Percentiles rank a stretch among this genome's conserved stretches.
phyloP scores from a whole-genome alignment of 2,888 invertebrate genomes.

The Rosalia funebris region DNA sequence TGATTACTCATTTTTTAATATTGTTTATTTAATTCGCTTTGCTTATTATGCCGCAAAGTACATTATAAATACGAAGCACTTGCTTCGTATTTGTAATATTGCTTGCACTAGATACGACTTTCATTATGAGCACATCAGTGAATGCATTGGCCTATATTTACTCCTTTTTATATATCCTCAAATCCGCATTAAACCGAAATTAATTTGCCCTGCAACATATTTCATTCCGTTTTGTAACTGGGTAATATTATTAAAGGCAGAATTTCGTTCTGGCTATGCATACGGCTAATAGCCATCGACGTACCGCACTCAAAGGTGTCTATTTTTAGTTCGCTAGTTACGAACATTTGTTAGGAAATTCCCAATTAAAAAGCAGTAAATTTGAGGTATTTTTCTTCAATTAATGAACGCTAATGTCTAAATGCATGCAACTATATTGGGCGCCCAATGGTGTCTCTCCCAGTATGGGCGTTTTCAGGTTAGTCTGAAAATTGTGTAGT shows the following conservation, averaged over 20 bases:
- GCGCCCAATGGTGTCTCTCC: no score
- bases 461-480: no score
- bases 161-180: conserved; percentile 10
- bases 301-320: not conserved
- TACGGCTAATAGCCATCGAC: not conserved
- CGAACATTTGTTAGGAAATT: conserved; percentile 1
- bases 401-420: conserved; percentile 8
- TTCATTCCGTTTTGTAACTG: conserved; percentile 6
- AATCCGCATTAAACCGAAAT: conserved; percentile 17
- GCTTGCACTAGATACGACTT: conserved; percentile 12
- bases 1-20: no score
- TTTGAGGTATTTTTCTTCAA: conserved; percentile 1
- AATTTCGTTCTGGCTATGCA: not conserved
- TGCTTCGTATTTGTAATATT: no score
- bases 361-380: conserved; percentile 13
- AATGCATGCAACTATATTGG: no score
- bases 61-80: conserved; percentile 3
- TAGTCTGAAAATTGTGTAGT: no score
- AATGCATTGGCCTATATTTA: conserved; percentile 1
- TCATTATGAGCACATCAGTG: conserved; percentile 5
- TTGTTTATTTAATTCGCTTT: no score
- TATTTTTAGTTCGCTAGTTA: not conserved
- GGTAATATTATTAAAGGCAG: conserved; percentile 13
- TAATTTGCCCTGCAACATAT: conserved; percentile 26
- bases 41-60: not conserved